Conservation (phyloP, 1,140 invertebrate species). For the Eufriesea mexicana region DNA sequence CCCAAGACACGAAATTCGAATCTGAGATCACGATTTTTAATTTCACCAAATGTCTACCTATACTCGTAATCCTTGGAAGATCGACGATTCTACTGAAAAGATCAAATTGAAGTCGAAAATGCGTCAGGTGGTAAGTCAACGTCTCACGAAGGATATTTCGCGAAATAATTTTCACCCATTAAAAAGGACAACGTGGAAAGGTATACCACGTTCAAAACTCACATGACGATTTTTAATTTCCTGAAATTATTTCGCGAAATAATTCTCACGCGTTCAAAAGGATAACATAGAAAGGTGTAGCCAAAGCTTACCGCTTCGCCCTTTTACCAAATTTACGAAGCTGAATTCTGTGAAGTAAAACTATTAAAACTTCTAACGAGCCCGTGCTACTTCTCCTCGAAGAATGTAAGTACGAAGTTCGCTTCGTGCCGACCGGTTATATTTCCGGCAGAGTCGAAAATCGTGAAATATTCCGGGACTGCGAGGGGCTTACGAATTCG, state of each 20-base stretch:
- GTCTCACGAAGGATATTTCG: too few relatives aligned
- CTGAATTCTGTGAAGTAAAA: neutral
- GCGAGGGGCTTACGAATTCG: neutral
- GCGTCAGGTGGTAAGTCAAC: too few relatives aligned
- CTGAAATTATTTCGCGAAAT: too few relatives aligned
- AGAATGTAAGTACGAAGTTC: neutral
- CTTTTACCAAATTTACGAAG: neutral
- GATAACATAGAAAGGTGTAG: neutral
- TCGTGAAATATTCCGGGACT: neutral
- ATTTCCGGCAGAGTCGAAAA: neutral
- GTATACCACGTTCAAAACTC: too few relatives aligned
- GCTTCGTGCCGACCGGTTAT: neutral
- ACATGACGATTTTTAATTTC: too few relatives aligned
- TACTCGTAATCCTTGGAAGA: too few relatives aligned
- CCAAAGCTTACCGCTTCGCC: neutral
- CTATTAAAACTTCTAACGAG: neutral
- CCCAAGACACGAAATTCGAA: too few relatives aligned
- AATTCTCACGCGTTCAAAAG: neutral
- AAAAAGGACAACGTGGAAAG: neutral
- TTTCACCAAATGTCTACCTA: too few relatives aligned
- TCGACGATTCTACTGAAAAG: too few relatives aligned
- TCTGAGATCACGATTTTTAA: too few relatives aligned
- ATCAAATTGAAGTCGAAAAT: too few relatives aligned
- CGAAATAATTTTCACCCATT: neutral
- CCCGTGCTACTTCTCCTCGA: neutral